phyloP scores from a whole-genome alignment of 2,113 vertebrate genomes.

The Microcebus murinus region DNA sequence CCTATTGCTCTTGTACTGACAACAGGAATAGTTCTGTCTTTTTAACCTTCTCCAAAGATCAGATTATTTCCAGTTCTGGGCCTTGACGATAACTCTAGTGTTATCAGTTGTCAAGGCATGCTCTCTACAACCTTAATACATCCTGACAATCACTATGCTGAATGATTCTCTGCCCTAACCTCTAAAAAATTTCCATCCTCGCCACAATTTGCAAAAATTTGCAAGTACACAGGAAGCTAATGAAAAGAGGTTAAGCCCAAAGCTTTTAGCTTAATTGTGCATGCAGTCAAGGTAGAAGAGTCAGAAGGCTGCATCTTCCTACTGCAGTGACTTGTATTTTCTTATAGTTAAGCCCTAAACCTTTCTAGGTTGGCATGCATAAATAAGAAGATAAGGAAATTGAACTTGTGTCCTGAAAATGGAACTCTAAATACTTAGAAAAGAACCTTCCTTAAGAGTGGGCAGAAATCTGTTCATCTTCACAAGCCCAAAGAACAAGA shows the following conservation, averaged over 20 bases:
- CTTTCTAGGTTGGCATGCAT: slow-evolving; percentile 45
- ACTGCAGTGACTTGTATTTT: slow-evolving; percentile 8
- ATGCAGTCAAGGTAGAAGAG: slow-evolving; percentile 3
- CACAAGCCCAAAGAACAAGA: slow-evolving; percentile 32
- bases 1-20: slow-evolving; percentile 62
- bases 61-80: slow-evolving; percentile 65
- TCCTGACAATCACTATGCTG: slow-evolving; percentile 52
- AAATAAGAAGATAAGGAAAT: slow-evolving; percentile 71
- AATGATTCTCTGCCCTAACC: slow-evolving; percentile 8
- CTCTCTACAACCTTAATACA: slow-evolving; percentile 62
- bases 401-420: slow-evolving; percentile 52
- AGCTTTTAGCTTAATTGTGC: slow-evolving; percentile 69
- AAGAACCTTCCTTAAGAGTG: slow-evolving; percentile 25
- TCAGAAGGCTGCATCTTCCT: neutral
- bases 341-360: slow-evolving; percentile 16
- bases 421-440: slow-evolving; percentile 50
- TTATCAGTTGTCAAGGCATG: slow-evolving; percentile 69
- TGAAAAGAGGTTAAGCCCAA: slow-evolving; percentile 52
- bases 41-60: slow-evolving; percentile 69
- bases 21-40: slow-evolving; percentile 61
- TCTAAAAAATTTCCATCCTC: slow-evolving; percentile 27
- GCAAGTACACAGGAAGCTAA: slow-evolving; percentile 41
- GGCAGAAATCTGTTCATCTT: slow-evolving; percentile 62
- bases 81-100: slow-evolving; percentile 62
- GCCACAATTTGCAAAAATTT: slow-evolving; percentile 52